Conservation (phyloP, 2,888 invertebrate genomes). For the Xestobium rufovillosum region DNA sequence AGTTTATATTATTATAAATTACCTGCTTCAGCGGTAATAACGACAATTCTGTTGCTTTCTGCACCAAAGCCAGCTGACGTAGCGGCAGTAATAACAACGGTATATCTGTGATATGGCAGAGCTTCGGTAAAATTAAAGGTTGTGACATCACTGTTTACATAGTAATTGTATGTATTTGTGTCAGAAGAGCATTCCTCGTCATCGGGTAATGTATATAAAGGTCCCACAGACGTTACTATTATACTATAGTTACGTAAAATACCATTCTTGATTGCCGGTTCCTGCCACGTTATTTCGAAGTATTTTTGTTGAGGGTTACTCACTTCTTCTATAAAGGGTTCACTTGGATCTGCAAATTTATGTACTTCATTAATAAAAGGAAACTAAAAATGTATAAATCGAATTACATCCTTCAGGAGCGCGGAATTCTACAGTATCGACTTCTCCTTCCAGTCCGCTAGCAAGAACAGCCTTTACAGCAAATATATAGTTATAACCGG, state of each 20-base stretch:
- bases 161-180: background rate
- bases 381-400: too few species aligned
- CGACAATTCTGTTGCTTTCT: background rate
- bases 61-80: conserved; percentile 22
- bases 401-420: conserved; percentile 18
- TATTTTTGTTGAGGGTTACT: background rate
- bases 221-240: conserved; percentile 11
- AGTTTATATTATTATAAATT: conserved; percentile 8
- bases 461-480: conserved; percentile 9
- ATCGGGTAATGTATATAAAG: conserved; percentile 16
- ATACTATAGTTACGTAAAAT: conserved; percentile 17
- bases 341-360: conserved; percentile 5
- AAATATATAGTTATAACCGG: conserved; percentile 11
- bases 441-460: conserved; percentile 10
- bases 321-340: background rate
- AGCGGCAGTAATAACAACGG: conserved; percentile 15
- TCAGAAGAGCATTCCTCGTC: conserved; percentile 5
- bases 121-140: conserved; percentile 10
- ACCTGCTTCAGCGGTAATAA: conserved; percentile 16
- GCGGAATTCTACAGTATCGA: background rate
- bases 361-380: conserved; percentile 5
- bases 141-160: background rate
- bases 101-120: conserved; percentile 21
- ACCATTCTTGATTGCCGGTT: conserved; percentile 18
- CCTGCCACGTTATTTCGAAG: conserved; percentile 7